Conservation (phyloP, 2,113 vertebrate genomes). For the Synchiropus splendidus region DNA sequence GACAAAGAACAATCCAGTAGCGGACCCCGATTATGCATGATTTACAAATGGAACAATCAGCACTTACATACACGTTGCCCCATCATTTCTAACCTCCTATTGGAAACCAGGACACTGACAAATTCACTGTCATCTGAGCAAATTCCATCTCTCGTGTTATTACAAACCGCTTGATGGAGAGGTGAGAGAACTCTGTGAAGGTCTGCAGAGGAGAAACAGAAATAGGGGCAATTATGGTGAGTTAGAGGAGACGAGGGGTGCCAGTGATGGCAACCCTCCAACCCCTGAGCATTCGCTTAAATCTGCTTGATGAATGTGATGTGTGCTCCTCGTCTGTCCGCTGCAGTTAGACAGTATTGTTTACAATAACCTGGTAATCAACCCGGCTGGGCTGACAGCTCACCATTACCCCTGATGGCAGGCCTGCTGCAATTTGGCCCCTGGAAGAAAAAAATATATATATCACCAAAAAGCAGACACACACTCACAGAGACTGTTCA, state of each 20-base stretch:
- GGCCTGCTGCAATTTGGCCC: slow-evolving; percentile 72
- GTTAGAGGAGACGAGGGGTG: slow-evolving; percentile 34
- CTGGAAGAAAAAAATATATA: slow-evolving; percentile 53
- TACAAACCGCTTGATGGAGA: slow-evolving; percentile 36
- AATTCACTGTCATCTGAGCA: slow-evolving; percentile 25
- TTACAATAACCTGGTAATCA: slow-evolving; percentile 80
- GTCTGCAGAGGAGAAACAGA: slow-evolving; percentile 28
- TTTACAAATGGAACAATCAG: no score
- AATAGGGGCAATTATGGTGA: slow-evolving; percentile 48
- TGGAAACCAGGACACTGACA: slow-evolving; percentile 10
- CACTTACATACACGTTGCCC: no score
- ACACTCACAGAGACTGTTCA: slow-evolving; percentile 11
- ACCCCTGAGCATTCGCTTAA: slow-evolving; percentile 55
- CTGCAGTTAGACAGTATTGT: slow-evolving; percentile 68
- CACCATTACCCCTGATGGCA: slow-evolving; percentile 76
- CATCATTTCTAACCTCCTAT: slow-evolving; percentile 3
- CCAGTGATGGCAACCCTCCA: slow-evolving; percentile 29
- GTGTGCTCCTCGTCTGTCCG: slow-evolving; percentile 19
- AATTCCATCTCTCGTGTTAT: slow-evolving; percentile 37
- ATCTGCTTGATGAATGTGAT: slow-evolving; percentile 72
- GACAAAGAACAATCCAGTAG: no score
- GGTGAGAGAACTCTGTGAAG: slow-evolving; percentile 36
- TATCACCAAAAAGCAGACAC: slow-evolving; percentile 15
- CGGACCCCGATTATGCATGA: no score
- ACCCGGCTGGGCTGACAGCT: slow-evolving; percentile 73